phyloP scores from a whole-genome alignment of 2,113 vertebrate species.

The Stigmatopora argus region DNA sequence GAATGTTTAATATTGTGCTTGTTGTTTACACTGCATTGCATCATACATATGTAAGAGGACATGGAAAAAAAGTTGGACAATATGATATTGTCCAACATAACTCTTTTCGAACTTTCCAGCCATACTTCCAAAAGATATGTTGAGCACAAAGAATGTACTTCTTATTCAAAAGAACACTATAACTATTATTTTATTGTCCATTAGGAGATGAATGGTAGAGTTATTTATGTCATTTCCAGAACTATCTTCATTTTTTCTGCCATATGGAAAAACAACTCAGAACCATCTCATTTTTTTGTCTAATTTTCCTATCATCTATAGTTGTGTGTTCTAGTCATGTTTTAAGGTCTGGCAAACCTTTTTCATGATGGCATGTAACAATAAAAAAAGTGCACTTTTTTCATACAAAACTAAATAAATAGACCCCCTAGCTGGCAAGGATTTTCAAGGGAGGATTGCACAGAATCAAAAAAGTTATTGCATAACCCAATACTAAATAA shows the following conservation, averaged over 20 bases:
- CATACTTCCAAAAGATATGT: not conserved
- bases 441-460: too few relatives aligned
- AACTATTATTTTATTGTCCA: not conserved
- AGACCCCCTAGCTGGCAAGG: too few relatives aligned
- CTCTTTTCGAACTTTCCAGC: not conserved
- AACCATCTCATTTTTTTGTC: not conserved
- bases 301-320: not conserved
- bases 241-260: not conserved
- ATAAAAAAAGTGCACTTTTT: too few relatives aligned
- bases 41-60: too few relatives aligned
- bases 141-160: not conserved
- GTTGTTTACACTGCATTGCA: too few relatives aligned
- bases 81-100: not conserved
- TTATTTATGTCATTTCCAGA: not conserved
- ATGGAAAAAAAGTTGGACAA: too few relatives aligned
- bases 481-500: too few relatives aligned
- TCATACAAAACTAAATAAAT: too few relatives aligned
- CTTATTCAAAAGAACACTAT: not conserved
- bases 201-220: not conserved
- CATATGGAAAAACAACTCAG: not conserved
- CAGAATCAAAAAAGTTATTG: too few relatives aligned
- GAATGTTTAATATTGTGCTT: not conserved
- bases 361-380: not conserved
- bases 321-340: not conserved
- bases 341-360: not conserved